Evolutionary conservation across 37 sponge, comb jelly and placozoan species (phyloP), one percentile per base, ranked within the genome.

Genomic region (Lycopodina hypogea): DNA sequence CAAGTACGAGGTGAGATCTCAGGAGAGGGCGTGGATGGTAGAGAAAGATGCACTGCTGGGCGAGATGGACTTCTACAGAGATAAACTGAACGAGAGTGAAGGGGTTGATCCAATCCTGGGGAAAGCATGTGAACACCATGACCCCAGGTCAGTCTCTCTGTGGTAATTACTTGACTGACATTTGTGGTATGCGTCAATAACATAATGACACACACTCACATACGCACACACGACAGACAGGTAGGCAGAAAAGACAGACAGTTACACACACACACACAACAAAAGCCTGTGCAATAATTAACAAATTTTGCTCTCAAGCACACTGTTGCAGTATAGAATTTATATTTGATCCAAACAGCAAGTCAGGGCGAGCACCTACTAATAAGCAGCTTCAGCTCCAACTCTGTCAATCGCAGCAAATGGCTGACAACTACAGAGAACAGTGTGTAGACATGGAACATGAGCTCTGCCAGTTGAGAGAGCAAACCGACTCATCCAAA

Each of bases 401-500:
- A 78, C 72, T 96, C 32, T 80, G 87, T 57, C 94, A 99, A 60
- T 56, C 87, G 0, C 92, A 99, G 73, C 93, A 95, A 84, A 80
- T 99, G 22, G 86, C 90, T n/a, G 99, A 99, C 71, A 92, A 90
- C 86, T 99, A 99, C 72, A 85, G 99, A 2, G 99, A 99, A 55
- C 99, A 99, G 71, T 92, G 96, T 69, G 86, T 96, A 23, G 75
- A 82, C 3, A 76, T 87, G 69, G 99, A 99, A 73, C 94, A 99
- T 29, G 90, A 96, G 75, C 81, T 96, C 61, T 86, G 90, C 40
- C 76, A 81, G 65, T 50, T 99, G 73, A 87, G 84, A 61, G 99
- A 99, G 41, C 90, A 92, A 63, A 74, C 53, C 42, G 99, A 96
- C 19, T 82, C 85, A 0, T 86, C 94, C 33, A 86, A 87, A 58